Evolutionary conservation across 2,888 invertebrate species (phyloP).

Genomic region (Ennomos fuscantarius): DNA sequence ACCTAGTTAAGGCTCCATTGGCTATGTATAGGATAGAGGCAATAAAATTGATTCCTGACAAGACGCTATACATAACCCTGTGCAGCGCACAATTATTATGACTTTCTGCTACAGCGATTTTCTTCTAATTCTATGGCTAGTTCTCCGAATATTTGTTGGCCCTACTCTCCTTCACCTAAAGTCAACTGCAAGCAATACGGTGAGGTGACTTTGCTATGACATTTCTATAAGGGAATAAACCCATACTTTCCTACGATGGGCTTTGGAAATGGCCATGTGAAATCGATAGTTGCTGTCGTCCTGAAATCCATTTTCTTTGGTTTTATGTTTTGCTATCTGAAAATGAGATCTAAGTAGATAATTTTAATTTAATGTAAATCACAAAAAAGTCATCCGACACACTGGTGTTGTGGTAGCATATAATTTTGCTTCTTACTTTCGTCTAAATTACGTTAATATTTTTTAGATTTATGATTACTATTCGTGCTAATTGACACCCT

Average conservation of each 20-base stretch:
- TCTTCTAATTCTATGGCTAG: too few relatives aligned
- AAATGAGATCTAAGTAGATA: not conserved
- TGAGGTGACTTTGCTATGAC: conserved; percentile 22
- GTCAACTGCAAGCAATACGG: too few relatives aligned
- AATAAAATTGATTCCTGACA: too few relatives aligned
- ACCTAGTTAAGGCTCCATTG: too few relatives aligned
- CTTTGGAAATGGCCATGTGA: conserved; percentile 86
- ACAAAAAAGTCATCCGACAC: conserved; percentile 1
- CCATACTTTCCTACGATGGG: conserved; percentile 83
- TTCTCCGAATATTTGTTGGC: too few relatives aligned
- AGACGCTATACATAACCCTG: too few relatives aligned
- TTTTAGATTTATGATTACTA: conserved; percentile 77
- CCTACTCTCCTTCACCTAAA: too few relatives aligned
- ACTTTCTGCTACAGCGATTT: too few relatives aligned
- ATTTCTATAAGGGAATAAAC: conserved; percentile 5
- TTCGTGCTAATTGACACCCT: conserved; percentile 78
- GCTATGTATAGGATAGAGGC: too few relatives aligned
- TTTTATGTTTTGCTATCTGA: conserved; percentile 4
- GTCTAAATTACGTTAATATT: conserved; percentile 67
- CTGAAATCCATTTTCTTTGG: conserved; percentile 70
- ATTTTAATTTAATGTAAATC: not conserved
- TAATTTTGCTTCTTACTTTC: conserved; percentile 46
- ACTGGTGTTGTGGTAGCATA: not conserved
- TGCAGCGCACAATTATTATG: too few relatives aligned
- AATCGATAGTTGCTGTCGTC: conserved; percentile 80